A percentile compares a stretch with the other conserved stretches of the same genome.
Evolutionary conservation across 2,888 invertebrate species (phyloP).

Genomic region (Calliphora vomitoria): DNA sequence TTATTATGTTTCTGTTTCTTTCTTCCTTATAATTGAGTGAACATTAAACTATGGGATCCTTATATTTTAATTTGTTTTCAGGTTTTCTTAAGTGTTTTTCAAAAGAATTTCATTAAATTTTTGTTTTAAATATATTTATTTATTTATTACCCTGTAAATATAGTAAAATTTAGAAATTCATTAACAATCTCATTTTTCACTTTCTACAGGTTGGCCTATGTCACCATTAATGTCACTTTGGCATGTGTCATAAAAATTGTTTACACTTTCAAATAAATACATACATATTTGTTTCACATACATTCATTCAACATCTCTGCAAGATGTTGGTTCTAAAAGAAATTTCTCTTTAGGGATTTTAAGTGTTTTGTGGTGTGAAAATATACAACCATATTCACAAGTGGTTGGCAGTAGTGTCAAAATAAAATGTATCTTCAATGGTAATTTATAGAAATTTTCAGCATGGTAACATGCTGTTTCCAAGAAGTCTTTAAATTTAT

Average conservation of each 20-base stretch:
- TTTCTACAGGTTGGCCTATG: constrained; percentile 66
- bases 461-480: constrained; percentile 76
- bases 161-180: background rate
- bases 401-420: constrained; percentile 44
- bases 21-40: background rate
- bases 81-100: background rate
- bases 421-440: constrained; percentile 33
- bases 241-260: constrained; percentile 76
- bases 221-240: constrained; percentile 77
- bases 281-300: constrained; percentile 7
- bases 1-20: too few species aligned
- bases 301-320: background rate
- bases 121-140: background rate
- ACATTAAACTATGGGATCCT: background rate
- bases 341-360: constrained; percentile 36
- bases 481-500: constrained; percentile 39
- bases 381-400: constrained; percentile 34
- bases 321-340: constrained; percentile 25
- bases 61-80: background rate
- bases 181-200: constrained; percentile 6
- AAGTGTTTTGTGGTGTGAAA: constrained; percentile 33
- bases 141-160: background rate
- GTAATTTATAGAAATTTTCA: constrained; percentile 77
- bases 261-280: constrained; percentile 41
- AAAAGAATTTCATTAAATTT: background rate